Evolutionary conservation across 2,113 vertebrate species (phyloP), one percentile per base, ranked within the genome.

Genomic region (Oryzias melastigma): DNA sequence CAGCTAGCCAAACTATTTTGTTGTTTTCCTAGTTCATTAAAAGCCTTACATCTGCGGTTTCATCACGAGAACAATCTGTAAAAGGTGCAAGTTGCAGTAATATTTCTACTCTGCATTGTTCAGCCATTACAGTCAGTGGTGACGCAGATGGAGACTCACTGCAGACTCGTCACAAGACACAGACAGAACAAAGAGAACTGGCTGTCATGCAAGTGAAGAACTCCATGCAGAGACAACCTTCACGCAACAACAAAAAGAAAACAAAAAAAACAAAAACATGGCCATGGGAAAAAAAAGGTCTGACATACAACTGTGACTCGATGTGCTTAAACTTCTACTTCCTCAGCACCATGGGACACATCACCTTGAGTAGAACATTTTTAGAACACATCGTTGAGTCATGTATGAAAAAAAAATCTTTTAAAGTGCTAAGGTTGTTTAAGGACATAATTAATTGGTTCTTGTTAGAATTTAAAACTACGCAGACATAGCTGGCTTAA

Each of bases 111-210:
- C 80, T 82, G 88, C 85, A 77, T 71, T 72, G 77, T 81, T 76
- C 59, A 75, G 79, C 70, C 84, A 73, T 81, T 72, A 85, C 62
- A 86, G 75, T 76, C 64, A 73, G 78, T 53, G 68, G 76, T 88
- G 88, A 87, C 83, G 85, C 84, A 89, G 84, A 68, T 77, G 16
- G 5, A 79, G 71, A 81, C 73, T 83, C 82, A 86, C 88, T 88
- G 86, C 86, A 85, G 82, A 83, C 62, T 70, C 75, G 22, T 76
- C 80, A 87, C 68, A 48, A 85, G 76, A 75, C 80, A 54, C 50
- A 69, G 78, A 59, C 78, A 75, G 85, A 85, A 89, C 84, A 89
- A 87, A 86, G 80, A 80, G 68, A 59, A 43, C 53, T 73, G 53
- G 62, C 61, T 71, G 75, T 78, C 77, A 77, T 80, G 65, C 50